Percentiles rank a stretch among this genome's conserved stretches.
Evolutionary conservation across 2,888 invertebrate genomes (phyloP).

Genomic region (Tuberolachnus salignus): DNA sequence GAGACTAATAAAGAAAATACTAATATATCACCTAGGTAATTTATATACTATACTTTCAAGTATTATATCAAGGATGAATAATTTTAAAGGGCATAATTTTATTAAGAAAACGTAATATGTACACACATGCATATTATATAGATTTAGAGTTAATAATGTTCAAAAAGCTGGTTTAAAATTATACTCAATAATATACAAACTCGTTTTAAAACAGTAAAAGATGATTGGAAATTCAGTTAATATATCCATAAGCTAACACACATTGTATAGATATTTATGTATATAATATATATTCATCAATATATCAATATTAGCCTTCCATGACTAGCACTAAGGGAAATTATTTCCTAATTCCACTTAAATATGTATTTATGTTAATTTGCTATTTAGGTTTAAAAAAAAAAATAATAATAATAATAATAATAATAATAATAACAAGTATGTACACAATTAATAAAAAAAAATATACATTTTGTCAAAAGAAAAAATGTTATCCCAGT

Average conservation of each 20-base stretch:
- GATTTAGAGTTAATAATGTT: not conserved
- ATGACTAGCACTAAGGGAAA: constrained; percentile 55
- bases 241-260: constrained; percentile 42
- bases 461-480: constrained; percentile 55
- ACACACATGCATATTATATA: not conserved
- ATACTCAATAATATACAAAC: not conserved
- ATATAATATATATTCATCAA: constrained; percentile 35
- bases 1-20: not conserved
- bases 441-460: constrained; percentile 55
- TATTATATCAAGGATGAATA: constrained; percentile 1
- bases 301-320: constrained; percentile 49
- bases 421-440: constrained; percentile 44
- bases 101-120: constrained; percentile 18
- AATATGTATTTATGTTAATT: constrained; percentile 48
- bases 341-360: constrained; percentile 55
- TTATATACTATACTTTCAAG: no score
- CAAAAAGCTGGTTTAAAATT: not conserved
- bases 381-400: constrained; percentile 42
- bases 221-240: constrained; percentile 38
- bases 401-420: constrained; percentile 13
- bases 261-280: constrained; percentile 36
- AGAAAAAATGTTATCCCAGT: constrained; percentile 53
- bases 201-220: not conserved
- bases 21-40: not conserved
- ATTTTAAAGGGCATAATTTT: constrained; percentile 3